Evolutionary conservation across 2,888 invertebrate genomes (phyloP), one percentile per base, ranked within the genome.

Genomic region (Eupithecia subumbrata): DNA sequence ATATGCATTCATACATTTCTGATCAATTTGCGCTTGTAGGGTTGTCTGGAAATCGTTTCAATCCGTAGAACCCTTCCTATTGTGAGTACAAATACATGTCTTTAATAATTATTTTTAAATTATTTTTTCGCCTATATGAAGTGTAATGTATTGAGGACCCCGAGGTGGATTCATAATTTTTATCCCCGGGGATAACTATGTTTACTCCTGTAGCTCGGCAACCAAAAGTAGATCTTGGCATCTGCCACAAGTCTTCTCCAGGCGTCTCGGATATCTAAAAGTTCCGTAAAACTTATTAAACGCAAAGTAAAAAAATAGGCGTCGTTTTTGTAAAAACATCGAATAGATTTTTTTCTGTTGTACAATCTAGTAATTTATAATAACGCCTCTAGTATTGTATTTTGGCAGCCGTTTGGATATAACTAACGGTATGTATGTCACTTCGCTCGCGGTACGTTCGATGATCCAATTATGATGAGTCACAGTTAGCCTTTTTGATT

Each of bases 391-490:
- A 2, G 48, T 56, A 22, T 22, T 22, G 11, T 56, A 22, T 22
- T n/a, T 56, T 22, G 11, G 22, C 52, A 11, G 52, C 22, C 52
- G 22, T 56, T 56, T 22, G 52, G 3, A 56, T 11, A 56, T 22
- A 22, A 22, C 52, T 56, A 56, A 56, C 52, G 22, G 9, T 22
- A 5, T 45, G 16, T 16, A 52, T 8, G n/a, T n/a, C n/a, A n/a
- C 9, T 52, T 9, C n/a, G n/a, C n/a, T n/a, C n/a, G 52, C 52
- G n/a, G 8, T 3, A n/a, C n/a, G n/a, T 52, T n/a, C 52, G n/a
- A 52, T n/a, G 52, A n/a, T n/a, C 52, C 52, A 48, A 48, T 52
- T n/a, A 52, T n/a, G 52, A 52, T 52, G 52, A 52, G 52, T 52
- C n/a, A 22, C 11, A 22, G 22, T 22, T 52, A n/a, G 22, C 52